Base-by-base conservation (phyloP, 2,113 vertebrate genomes). In the Carlito syrichta region DNA sequence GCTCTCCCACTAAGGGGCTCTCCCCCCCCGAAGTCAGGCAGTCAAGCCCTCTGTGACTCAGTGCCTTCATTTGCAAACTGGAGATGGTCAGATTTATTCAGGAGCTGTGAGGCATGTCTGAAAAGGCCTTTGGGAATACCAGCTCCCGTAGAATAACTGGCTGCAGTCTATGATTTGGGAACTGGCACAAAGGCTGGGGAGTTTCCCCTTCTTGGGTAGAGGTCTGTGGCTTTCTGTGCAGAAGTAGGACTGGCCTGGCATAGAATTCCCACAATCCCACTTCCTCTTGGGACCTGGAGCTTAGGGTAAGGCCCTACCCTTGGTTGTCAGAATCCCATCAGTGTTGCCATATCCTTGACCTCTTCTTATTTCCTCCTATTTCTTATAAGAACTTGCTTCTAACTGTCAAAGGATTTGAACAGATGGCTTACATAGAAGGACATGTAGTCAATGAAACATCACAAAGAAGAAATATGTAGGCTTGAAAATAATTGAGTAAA, bases 21-120 rank as follows among this genome's bases (percentile, higher is more conserved):
- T 84, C 20, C 78, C 68, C 78, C 68, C 63, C 54, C 7, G 0
- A 1, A 66, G 23, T 76, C 45, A 43, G 68, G 52, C 69, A 73
- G 95, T 76, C 87, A 97, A 89, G 16, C 48, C 23, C 78, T 83
- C 77, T 79, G 45, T 97, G 97, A 97, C 94, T 97, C 97, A 97
- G 96, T 97, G 69, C 20, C 74, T 97, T 97, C 86, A 94, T 93
- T 95, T 97, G 89, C 69, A 90, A 93, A 76, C 27, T 88, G 50
- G 45, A 58, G 69, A 89, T 94, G 91, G 86, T 93, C 73, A 89
- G 86, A 86, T 97, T 83, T 93, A 96, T 89, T 91, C 20, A 50
- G 71, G 52, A 77, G 50, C 63, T 76, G 62, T 77, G 93, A 95
- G 89, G 52, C 56, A 11, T 50, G 50, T 50, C 91, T 97, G 76